Conservation (phyloP, 2,888 invertebrate species). For the Melolontha melolontha region DNA sequence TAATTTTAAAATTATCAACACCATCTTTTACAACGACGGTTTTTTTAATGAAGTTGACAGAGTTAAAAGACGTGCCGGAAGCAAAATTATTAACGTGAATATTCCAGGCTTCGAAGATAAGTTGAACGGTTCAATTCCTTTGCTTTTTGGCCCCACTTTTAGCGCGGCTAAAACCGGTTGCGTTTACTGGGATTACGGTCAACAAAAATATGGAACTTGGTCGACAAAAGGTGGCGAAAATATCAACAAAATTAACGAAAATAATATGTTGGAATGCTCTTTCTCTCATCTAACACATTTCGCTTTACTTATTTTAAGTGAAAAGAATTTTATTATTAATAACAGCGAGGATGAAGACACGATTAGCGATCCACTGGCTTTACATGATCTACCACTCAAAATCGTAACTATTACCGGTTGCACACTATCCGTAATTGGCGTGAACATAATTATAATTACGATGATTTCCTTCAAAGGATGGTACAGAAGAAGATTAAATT, state of each 20-base stretch:
- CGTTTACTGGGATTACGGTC: constrained; percentile 35
- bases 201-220: constrained; percentile 31
- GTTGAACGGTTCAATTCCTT: neutral
- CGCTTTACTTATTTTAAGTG: constrained; percentile 27
- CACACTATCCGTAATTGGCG: constrained; percentile 28
- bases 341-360: neutral
- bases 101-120: constrained; percentile 1
- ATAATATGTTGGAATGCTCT: constrained; percentile 1
- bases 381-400: constrained; percentile 19
- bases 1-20: constrained; percentile 11
- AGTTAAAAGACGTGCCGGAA: constrained; percentile 13
- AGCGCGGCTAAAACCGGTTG: constrained; percentile 14
- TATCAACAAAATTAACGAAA: neutral
- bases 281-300: constrained; percentile 31
- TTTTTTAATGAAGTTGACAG: constrained; percentile 12
- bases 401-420: constrained; percentile 28
- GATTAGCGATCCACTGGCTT: neutral
- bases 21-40: constrained; percentile 26
- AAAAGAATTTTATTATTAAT: neutral
- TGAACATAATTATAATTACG: constrained; percentile 12
- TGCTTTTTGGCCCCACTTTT: constrained; percentile 3
- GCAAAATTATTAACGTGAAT: constrained; percentile 15
- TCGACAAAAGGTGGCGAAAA: constrained; percentile 16
- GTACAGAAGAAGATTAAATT: constrained; percentile 31
- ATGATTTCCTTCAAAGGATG: constrained; percentile 33